phyloP scores from a whole-genome alignment of 2,888 invertebrate genomes.

The Limnephilus rhombicus region DNA sequence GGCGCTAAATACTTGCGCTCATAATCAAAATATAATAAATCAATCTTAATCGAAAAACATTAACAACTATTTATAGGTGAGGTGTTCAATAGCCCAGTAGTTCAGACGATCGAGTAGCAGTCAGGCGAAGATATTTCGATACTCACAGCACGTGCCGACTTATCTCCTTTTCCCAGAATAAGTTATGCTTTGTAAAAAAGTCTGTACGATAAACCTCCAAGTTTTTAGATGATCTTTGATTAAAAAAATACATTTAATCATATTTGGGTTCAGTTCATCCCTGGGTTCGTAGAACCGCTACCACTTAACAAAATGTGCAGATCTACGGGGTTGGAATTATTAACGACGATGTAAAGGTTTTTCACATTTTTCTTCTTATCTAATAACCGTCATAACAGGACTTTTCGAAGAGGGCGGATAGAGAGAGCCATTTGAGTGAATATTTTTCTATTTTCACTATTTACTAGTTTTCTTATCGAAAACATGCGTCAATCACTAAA shows the following conservation, averaged over 20 bases:
- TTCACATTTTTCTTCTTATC: background rate
- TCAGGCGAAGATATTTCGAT: too few species aligned
- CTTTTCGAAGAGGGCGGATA: background rate
- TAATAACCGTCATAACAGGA: background rate
- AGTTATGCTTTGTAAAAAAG: too few species aligned
- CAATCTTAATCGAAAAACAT: background rate
- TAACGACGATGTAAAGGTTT: background rate
- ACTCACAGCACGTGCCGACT: too few species aligned
- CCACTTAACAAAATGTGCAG: slow-evolving; percentile 18
- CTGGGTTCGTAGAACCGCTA: background rate
- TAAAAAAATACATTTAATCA: background rate
- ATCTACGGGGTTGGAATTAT: slow-evolving; percentile 26
- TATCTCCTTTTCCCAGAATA: too few species aligned
- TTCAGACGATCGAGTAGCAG: background rate
- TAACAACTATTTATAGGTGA: too few species aligned
- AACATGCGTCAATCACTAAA: background rate
- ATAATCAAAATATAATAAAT: too few species aligned
- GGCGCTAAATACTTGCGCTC: too few species aligned
- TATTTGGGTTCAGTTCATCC: background rate
- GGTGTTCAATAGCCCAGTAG: background rate
- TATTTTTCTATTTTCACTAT: background rate
- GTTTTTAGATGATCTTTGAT: too few species aligned
- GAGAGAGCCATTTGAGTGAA: background rate
- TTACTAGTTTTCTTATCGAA: background rate
- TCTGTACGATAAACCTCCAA: too few species aligned